Evolutionary conservation across 2,797 vertebrate species (phyloP), one percentile per base, ranked within the genome.

Genomic region (Sebastes minor): DNA sequence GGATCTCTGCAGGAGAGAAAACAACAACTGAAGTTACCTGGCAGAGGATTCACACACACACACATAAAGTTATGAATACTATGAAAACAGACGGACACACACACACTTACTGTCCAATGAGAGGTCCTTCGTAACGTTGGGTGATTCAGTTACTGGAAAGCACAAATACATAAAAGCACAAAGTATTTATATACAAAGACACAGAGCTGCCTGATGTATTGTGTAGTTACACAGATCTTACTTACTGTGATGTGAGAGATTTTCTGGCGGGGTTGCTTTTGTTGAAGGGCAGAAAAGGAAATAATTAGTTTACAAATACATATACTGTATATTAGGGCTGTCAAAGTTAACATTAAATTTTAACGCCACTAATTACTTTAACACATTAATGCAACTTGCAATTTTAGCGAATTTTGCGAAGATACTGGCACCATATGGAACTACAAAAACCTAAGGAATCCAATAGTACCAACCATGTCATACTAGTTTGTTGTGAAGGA

Each of bases 1-100:
- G 59, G 38, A 71, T 8, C 38, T 79, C 93, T 94, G 87, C 20
- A 32, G 66, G 42, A 81, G 5, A 81, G 4, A 87, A 32, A 80
- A 63, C 4, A 25, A 66, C 30, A 78, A 52, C 27, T 32, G 22
- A 65, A 27, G 52, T 62, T 8, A 77, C 8, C 18, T 22, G 9
- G 5, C 10, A 12, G 59, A 27, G 23, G 23, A 82, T 61, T 67
- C 11, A 42, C 62, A 78, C 8, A 66, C 9, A 77, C 1, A 1
- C 4, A 69, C 18, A 60, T 8, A 25, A 2, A 65, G 68, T 32
- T 18, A 14, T 60, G 18, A 57, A 23, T 9, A 22, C 7, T 61
- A 27, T 71, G 22, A 28, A 42, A 32, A 30, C 12, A 14, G 6
- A 33, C 2, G 2, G 4, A 73, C 9, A 78, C n/a, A 46, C 52